Evolutionary conservation across 37 sponge, comb jelly and placozoan genomes (phyloP), one percentile per base, ranked within the genome.

Genomic region (Cladorhizidae sp.): DNA sequence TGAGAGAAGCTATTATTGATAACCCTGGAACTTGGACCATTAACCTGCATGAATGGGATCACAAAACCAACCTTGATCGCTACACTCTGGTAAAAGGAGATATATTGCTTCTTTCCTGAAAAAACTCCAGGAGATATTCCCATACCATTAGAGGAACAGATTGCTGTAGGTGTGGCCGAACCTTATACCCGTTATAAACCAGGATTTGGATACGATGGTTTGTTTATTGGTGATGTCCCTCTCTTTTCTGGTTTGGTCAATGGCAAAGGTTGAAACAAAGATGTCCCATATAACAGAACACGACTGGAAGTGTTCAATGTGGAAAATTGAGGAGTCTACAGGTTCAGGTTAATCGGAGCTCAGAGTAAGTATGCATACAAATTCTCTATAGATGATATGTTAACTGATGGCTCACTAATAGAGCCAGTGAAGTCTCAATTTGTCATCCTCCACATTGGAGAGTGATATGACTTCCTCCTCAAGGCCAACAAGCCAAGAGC

Each of bases 391-490:
- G 87, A 95, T 41, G 86, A 84, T 7, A 73, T 91, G 23, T 78
- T 88, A 12, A 85, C 86, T 39, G 96, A 95, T 80, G 96, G 88
- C 3, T n/a, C 65, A 57, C 33, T 76, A 5, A 80, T 95, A 29
- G 69, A 88, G 33, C 81, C 85, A 70, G 62, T 79, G 28, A 74
- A 81, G 7, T 88, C 84, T 7, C 83, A 87, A 42, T 93, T 81
- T 61, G 25, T 95, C 70, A 89, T 87, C 23, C 70, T 95, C 2
- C 79, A 89, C 40, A 77, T 85, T 6, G 96, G 93, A 57, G 96
- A 95, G 61, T 39, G 96, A 14, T 95, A 90, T 65, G 96, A 95
- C 72, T 73, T 95, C 17, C 51, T 92, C 7, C 37, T 95, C 12
- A 83, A n/a, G n/a, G n/a, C n/a, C n/a, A n/a, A n/a, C n/a, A n/a